Base-by-base conservation (phyloP, 2,888 invertebrate species). In the Agapetus fuscipes region DNA sequence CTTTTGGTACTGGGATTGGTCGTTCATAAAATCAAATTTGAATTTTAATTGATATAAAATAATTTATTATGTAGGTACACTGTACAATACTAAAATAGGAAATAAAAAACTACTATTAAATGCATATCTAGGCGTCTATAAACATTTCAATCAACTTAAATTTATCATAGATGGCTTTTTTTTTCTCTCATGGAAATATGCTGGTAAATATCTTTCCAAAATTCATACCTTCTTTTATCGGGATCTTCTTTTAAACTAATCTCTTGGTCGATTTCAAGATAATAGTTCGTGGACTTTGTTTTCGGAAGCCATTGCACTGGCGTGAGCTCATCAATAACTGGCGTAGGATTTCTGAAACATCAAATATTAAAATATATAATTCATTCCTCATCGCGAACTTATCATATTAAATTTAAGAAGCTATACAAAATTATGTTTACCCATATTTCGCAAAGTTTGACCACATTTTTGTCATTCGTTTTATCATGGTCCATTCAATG, bases 371-470 rank as follows among this genome's bases (percentile, higher is more conserved):
- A n/a, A n/a, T n/a, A n/a, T n/a, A n/a, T n/a, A n/a, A n/a, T n/a
- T n/a, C n/a, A n/a, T n/a, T n/a, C n/a, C n/a, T n/a, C n/a, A n/a
- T n/a, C n/a, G n/a, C n/a, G n/a, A n/a, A n/a, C n/a, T n/a, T n/a
- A n/a, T n/a, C n/a, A n/a, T n/a, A n/a, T n/a, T n/a, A n/a, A n/a
- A n/a, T n/a, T n/a, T n/a, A n/a, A n/a, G n/a, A n/a, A n/a, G n/a
- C n/a, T n/a, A n/a, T n/a, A n/a, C n/a, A n/a, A n/a, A n/a, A n/a
- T n/a, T n/a, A n/a, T n/a, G 28, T 40, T 37, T 33, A 51, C 51
- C 43, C 39, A 20, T 39, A 44, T 45, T 50, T 51, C 6, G 50
- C 50, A 34, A 51, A 50, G 34, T 51, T 48, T 7, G 49, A 45
- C 51, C 51, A 51, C 40, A 51, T 32, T 34, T 35, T 48, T 3